phyloP scores from a whole-genome alignment of 1,140 invertebrate species.

The Ridgeia piscesae region DNA sequence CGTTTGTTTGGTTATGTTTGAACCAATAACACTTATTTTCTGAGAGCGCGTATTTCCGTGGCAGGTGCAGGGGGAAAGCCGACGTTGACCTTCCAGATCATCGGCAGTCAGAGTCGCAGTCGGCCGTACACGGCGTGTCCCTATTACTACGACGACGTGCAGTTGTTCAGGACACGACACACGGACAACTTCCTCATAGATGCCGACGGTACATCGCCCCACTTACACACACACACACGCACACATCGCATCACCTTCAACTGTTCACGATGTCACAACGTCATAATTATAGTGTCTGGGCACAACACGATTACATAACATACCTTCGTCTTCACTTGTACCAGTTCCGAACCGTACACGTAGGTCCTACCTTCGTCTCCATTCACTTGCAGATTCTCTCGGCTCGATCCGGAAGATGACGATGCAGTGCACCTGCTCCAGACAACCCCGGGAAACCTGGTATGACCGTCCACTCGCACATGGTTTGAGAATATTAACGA shows the following conservation, averaged over 20 bases:
- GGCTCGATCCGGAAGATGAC: not conserved
- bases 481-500: too few relatives aligned
- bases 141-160: not conserved
- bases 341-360: not conserved
- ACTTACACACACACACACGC: not conserved
- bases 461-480: not conserved
- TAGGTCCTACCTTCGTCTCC: not conserved
- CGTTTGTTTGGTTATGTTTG: not conserved
- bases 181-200: not conserved
- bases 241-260: not conserved
- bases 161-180: not conserved
- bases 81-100: not conserved
- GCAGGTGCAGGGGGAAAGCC: not conserved
- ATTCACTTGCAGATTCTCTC: not conserved
- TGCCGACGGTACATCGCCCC: not conserved
- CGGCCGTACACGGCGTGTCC: not conserved
- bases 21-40: not conserved
- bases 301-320: too few relatives aligned
- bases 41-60: not conserved
- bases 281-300: not conserved
- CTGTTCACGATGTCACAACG: not conserved
- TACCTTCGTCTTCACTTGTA: not conserved
- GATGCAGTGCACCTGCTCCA: not conserved
- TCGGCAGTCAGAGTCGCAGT: not conserved
- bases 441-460: not conserved